phyloP scores from a whole-genome alignment of 2,888 invertebrate species.

The Acronicta psi region DNA sequence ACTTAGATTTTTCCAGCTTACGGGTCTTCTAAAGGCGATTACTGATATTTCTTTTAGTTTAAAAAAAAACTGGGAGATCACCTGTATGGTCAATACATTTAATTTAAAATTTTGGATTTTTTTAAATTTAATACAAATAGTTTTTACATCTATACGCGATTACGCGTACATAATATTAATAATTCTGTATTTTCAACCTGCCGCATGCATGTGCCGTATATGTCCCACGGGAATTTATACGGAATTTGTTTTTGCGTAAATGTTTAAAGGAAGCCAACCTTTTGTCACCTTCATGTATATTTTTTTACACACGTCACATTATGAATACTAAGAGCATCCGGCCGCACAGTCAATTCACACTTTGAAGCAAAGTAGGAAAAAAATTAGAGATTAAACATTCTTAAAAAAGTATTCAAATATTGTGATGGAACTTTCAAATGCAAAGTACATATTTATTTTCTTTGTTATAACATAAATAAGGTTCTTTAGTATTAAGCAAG shows the following conservation, averaged over 20 bases:
- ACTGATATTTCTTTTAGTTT: too few relatives aligned
- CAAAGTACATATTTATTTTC: background rate
- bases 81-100: too few relatives aligned
- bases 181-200: background rate
- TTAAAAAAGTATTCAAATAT: slow-evolving; percentile 2
- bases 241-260: slow-evolving; percentile 31
- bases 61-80: too few relatives aligned
- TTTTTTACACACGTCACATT: slow-evolving; percentile 44
- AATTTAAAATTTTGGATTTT: too few relatives aligned
- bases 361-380: slow-evolving; percentile 12
- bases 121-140: too few relatives aligned
- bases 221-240: slow-evolving; percentile 27
- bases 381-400: slow-evolving; percentile 2
- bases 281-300: slow-evolving; percentile 33
- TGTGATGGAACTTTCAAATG: slow-evolving; percentile 1
- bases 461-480: slow-evolving; percentile 2
- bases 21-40: too few relatives aligned
- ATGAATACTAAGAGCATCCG: slow-evolving; percentile 56
- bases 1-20: too few relatives aligned
- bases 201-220: slow-evolving; percentile 13
- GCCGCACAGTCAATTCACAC: slow-evolving; percentile 36
- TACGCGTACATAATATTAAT: too few relatives aligned
- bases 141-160: too few relatives aligned
- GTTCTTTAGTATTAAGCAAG: background rate
- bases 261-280: slow-evolving; percentile 30